These are phyloP conservation scores for Melierax canorus DNA, from an alignment of 2,113 vertebrate species.

Conservation along the genomic window DNA sequence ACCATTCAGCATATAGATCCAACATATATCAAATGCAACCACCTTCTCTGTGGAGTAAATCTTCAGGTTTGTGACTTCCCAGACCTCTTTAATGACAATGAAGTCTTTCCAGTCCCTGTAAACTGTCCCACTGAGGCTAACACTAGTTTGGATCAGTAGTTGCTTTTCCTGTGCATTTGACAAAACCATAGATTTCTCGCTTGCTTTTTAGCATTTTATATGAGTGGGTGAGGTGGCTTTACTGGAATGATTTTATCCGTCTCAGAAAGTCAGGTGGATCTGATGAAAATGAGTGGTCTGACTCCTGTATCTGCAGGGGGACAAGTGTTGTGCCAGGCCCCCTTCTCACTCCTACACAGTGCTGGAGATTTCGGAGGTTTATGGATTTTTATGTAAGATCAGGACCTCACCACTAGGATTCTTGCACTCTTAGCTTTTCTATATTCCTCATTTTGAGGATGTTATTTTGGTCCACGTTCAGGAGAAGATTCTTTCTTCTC, in stretches of 20 bases:
- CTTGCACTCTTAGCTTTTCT: background rate
- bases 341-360: background rate
- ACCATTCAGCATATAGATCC: background rate
- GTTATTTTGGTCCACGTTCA: background rate
- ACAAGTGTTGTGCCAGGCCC: background rate
- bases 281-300: background rate
- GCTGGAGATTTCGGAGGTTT: background rate
- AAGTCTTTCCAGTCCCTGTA: background rate
- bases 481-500: background rate
- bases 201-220: background rate
- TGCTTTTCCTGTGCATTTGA: background rate
- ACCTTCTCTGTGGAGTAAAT: background rate
- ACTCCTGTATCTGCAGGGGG: background rate
- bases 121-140: background rate
- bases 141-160: background rate
- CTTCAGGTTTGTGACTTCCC: background rate
- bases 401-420: background rate
- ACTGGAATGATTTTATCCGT: background rate
- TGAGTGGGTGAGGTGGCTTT: background rate
- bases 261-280: background rate
- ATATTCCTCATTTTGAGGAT: background rate
- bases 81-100: background rate
- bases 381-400: background rate
- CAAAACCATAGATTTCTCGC: background rate
- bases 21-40: background rate